Evolutionary conservation across 2,888 invertebrate genomes (phyloP).

Genomic region (Oligia fasciuncula): DNA sequence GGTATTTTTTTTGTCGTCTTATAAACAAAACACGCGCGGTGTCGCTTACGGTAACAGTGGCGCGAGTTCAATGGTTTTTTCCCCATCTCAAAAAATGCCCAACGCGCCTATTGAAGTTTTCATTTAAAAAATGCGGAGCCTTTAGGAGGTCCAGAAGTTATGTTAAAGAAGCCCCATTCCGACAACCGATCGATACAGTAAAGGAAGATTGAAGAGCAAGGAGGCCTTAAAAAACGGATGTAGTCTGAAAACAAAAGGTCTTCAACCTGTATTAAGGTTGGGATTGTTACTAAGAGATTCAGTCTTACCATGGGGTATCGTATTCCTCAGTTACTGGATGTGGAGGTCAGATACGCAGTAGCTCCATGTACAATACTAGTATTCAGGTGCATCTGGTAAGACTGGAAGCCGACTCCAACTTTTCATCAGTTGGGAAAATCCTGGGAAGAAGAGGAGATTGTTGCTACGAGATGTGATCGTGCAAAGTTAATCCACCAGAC

Average conservation of each 20-base stretch:
- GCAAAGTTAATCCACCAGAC: slow-evolving; percentile 12
- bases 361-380: background rate
- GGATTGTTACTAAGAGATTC: background rate
- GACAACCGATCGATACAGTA: slow-evolving; percentile 24
- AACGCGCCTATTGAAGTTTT: no score
- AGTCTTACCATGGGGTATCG: background rate
- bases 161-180: background rate
- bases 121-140: background rate
- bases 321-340: no score
- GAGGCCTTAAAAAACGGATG: slow-evolving; percentile 2
- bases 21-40: no score
- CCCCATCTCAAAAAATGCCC: no score
- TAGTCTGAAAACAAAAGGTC: slow-evolving; percentile 18
- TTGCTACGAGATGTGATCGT: background rate
- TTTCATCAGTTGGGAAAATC: background rate
- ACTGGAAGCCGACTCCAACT: background rate
- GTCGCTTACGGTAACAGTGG: no score
- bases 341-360: background rate
- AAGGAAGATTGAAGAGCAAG: slow-evolving; percentile 14
- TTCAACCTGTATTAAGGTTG: background rate
- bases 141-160: background rate
- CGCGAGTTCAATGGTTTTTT: no score
- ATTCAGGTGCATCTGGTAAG: background rate
- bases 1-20: no score
- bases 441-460: background rate